A percentile compares a stretch with the other conserved stretches of the same genome.
Evolutionary conservation across 2,113 vertebrate genomes (phyloP).

Genomic region (Xyliphius kryptos): DNA sequence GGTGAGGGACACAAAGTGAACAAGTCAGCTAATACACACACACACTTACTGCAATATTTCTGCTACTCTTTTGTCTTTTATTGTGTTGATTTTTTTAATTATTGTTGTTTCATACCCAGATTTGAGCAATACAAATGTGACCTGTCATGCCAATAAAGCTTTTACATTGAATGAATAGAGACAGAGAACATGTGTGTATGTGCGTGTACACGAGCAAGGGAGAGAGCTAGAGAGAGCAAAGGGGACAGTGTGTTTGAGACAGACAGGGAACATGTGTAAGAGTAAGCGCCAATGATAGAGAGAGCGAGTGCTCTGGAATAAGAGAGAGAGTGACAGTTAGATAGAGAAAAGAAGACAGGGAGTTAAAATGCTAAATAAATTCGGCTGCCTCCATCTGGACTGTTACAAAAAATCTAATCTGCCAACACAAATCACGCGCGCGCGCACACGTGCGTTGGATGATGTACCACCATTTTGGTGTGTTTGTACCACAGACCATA

Average conservation of each 20-base stretch:
- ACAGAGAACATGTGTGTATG: background rate
- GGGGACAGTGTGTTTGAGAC: background rate
- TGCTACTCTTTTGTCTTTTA: too few species aligned
- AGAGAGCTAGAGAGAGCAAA: background rate
- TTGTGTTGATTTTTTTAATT: too few species aligned
- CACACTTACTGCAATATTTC: too few species aligned
- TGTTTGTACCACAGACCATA: too few species aligned
- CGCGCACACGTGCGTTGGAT: background rate
- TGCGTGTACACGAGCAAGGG: background rate
- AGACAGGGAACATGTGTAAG: background rate
- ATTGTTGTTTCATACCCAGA: too few species aligned
- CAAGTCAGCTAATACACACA: too few species aligned
- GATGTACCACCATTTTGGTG: too few species aligned
- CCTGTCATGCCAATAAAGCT: too few species aligned
- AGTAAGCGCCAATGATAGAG: background rate
- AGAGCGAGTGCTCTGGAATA: background rate
- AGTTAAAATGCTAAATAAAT: conserved; percentile 25
- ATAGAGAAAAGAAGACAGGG: conserved; percentile 42
- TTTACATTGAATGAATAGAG: too few species aligned
- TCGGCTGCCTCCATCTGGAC: conserved; percentile 33
- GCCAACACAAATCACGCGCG: too few species aligned
- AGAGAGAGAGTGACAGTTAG: background rate
- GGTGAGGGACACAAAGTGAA: too few species aligned
- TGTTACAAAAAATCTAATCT: conserved; percentile 34
- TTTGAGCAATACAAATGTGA: too few species aligned